Conservation (phyloP, 2,888 invertebrate species). For the Lasioglossum malachurum region DNA sequence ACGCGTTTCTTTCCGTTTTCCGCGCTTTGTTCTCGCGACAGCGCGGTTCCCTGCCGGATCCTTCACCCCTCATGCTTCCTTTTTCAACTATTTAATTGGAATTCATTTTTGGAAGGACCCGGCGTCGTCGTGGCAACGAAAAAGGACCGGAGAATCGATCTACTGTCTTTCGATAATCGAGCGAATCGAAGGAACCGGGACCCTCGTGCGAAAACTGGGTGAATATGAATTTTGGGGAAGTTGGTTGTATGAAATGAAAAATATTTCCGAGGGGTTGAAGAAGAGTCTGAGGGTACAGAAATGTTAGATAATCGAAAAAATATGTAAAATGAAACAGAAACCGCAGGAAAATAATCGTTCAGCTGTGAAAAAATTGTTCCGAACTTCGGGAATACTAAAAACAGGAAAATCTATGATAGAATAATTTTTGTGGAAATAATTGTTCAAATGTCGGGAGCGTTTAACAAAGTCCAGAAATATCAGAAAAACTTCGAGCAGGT, state of each 20-base stretch:
- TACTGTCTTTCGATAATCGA: background rate
- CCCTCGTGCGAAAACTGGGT: background rate
- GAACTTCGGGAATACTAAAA: no score
- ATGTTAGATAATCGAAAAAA: no score
- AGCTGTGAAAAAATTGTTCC: no score
- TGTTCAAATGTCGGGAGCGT: background rate
- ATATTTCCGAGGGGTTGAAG: no score
- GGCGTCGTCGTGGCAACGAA: constrained; percentile 34
- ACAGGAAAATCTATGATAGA: background rate
- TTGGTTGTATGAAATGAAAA: no score
- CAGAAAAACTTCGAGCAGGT: no score
- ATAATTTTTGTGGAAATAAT: background rate
- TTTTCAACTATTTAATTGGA: no score
- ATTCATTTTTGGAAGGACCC: background rate
- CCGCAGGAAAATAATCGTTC: no score
- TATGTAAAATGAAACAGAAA: no score
- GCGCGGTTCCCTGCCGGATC: constrained; percentile 43
- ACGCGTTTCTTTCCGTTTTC: background rate
- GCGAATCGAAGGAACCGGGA: background rate
- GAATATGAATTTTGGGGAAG: background rate
- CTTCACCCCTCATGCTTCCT: background rate
- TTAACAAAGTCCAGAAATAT: background rate
- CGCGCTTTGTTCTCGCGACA: constrained; percentile 12
- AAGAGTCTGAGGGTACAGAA: no score
- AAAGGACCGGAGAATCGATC: constrained; percentile 1